Percentiles rank a stretch among this genome's conserved stretches.
phyloP scores from a whole-genome alignment of 2,888 invertebrate genomes.

The Hermaeophaga mercurialis region DNA sequence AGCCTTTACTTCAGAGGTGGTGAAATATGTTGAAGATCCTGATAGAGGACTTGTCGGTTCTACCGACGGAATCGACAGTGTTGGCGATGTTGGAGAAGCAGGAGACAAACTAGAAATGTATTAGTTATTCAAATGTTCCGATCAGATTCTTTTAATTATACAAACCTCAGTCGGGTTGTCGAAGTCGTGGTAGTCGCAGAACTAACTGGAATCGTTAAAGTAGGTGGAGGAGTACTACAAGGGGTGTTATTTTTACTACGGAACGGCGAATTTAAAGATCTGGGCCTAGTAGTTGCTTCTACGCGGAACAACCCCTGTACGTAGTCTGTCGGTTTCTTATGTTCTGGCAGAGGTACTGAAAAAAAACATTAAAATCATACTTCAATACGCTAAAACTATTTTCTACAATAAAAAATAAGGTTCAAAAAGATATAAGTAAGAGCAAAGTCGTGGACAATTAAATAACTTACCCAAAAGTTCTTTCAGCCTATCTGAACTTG shows the following conservation, averaged over 20 bases:
- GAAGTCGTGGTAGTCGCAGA: constrained; percentile 30
- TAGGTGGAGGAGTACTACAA: constrained; percentile 53
- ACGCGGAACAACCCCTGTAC: constrained; percentile 70
- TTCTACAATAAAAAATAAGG: too few species aligned
- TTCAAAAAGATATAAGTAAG: too few species aligned
- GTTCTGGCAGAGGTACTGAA: constrained; percentile 68
- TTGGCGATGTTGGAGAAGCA: constrained; percentile 34
- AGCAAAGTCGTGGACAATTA: too few species aligned
- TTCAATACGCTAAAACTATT: too few species aligned
- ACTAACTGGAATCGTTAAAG: constrained; percentile 40
- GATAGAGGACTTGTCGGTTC: constrained; percentile 62
- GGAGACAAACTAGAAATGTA: constrained; percentile 41
- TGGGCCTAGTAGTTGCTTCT: constrained; percentile 61
- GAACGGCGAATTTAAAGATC: constrained; percentile 57
- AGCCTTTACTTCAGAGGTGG: constrained; percentile 70
- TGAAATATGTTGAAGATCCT: constrained; percentile 68
- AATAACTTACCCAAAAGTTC: constrained; percentile 66
- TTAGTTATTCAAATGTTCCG: too few species aligned
- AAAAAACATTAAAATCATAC: constrained; percentile 28
- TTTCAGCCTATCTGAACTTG: constrained; percentile 69
- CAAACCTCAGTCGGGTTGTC: constrained; percentile 45
- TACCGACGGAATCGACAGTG: constrained; percentile 35
- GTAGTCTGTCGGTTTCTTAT: constrained; percentile 72
- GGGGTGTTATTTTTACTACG: constrained; percentile 52
- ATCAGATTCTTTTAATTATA: too few species aligned